These are phyloP conservation scores for Ceratina calcarata DNA, from an alignment of 1,140 invertebrate species.

Conservation along the genomic window DNA sequence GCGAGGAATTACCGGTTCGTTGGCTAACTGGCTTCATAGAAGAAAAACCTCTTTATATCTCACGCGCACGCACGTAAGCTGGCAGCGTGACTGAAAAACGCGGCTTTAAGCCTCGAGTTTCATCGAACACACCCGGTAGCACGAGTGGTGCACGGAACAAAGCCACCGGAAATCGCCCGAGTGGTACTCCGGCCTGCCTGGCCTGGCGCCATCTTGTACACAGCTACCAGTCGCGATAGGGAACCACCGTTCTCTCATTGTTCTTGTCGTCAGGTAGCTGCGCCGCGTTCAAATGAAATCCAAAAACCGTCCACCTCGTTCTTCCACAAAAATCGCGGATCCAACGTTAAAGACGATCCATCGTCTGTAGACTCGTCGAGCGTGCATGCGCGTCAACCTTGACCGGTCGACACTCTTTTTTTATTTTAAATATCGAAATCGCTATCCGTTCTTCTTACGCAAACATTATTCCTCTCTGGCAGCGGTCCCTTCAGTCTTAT, in stretches of 20 bases:
- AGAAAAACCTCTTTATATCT: slow-evolving; percentile 59
- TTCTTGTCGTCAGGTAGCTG: slow-evolving; percentile 56
- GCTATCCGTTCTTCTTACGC: slow-evolving; percentile 57
- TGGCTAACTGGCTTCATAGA: slow-evolving; percentile 65
- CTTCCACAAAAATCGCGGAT: too few species aligned
- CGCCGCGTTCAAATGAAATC: slow-evolving; percentile 13
- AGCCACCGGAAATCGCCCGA: slow-evolving; percentile 64
- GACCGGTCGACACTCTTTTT: slow-evolving; percentile 21
- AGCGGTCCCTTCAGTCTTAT: slow-evolving; percentile 65
- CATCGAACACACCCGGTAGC: slow-evolving; percentile 54
- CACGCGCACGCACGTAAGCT: slow-evolving; percentile 41
- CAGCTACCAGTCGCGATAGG: slow-evolving; percentile 39
- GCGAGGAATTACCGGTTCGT: slow-evolving; percentile 56
- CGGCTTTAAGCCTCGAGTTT: slow-evolving; percentile 55
- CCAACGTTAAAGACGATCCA: too few species aligned
- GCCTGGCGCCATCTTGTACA: slow-evolving; percentile 61
- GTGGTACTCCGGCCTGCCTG: slow-evolving; percentile 54
- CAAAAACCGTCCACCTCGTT: neutral
- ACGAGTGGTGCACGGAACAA: slow-evolving; percentile 60
- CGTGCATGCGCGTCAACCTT: slow-evolving; percentile 23
- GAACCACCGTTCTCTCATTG: slow-evolving; percentile 50
- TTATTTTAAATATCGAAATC: slow-evolving; percentile 58
- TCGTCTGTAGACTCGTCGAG: too few species aligned
- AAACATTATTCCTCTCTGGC: slow-evolving; percentile 67
- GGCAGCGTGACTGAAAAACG: slow-evolving; percentile 46